Evolutionary conservation across 2,797 vertebrate species (phyloP).

Genomic region (Danio kyathit): DNA sequence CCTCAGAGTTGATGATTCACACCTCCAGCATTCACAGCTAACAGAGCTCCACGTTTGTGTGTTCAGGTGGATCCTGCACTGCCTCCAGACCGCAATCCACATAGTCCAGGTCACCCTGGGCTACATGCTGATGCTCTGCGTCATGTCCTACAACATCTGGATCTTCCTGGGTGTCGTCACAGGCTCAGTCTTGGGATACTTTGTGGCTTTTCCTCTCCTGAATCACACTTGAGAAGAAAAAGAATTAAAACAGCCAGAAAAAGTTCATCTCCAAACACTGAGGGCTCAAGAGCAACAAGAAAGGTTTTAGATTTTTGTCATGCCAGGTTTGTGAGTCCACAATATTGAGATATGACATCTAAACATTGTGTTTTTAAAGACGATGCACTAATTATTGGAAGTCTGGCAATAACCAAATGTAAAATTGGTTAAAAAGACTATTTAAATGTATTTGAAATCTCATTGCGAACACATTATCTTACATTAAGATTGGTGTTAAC

Average conservation of each 20-base stretch:
- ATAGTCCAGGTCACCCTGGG: conserved; percentile 89
- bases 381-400: neutral
- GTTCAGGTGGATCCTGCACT: conserved; percentile 83
- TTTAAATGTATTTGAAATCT: neutral
- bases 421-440: neutral
- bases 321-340: neutral
- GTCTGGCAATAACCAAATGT: neutral
- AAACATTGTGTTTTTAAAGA: conserved; percentile 10
- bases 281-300: neutral
- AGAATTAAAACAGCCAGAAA: neutral
- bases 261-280: neutral
- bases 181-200: conserved; percentile 89
- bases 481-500: neutral
- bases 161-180: conserved; percentile 89
- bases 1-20: neutral
- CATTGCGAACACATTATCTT: neutral
- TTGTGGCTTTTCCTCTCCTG: conserved; percentile 86
- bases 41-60: neutral
- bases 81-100: conserved; percentile 84
- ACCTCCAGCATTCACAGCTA: neutral
- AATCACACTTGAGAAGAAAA: conserved; percentile 46
- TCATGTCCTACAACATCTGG: conserved; percentile 97
- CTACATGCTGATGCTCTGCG: conserved; percentile 94
- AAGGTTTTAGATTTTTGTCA: neutral
- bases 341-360: no score